These are phyloP conservation scores for Romanomermis culicivorax DNA, from an alignment of 2,888 invertebrate species.

Conservation along the genomic window DNA sequence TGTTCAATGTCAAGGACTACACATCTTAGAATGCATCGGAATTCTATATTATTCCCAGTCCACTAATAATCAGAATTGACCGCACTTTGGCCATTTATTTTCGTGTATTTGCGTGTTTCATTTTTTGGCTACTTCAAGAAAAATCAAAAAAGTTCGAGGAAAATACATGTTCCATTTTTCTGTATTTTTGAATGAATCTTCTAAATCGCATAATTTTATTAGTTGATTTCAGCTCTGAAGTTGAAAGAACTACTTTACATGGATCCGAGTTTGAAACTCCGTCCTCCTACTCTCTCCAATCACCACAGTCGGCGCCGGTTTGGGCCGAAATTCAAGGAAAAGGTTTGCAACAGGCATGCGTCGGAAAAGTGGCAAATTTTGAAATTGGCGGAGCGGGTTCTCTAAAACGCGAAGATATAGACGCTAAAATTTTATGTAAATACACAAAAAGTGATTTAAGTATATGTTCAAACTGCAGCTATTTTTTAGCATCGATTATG, in stretches of 20 bases:
- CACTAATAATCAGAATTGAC: too few relatives aligned
- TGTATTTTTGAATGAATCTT: too few relatives aligned
- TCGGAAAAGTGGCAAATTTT: conserved; percentile 66
- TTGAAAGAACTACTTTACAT: background rate
- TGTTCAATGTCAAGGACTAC: too few relatives aligned
- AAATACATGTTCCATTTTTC: too few relatives aligned
- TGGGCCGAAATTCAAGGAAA: conserved; percentile 23
- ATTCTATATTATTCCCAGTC: too few relatives aligned
- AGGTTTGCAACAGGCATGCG: conserved; percentile 36
- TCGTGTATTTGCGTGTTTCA: too few relatives aligned
- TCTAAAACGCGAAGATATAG: conserved; percentile 35
- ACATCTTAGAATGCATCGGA: too few relatives aligned
- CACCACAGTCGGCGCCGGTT: background rate
- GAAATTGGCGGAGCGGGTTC: conserved; percentile 43
- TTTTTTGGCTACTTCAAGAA: too few relatives aligned
- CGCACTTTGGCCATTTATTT: too few relatives aligned
- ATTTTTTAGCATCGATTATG: conserved; percentile 56
- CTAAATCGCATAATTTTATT: too few relatives aligned
- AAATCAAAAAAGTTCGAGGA: too few relatives aligned
- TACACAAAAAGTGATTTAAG: conserved; percentile 12
- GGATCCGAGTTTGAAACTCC: too few relatives aligned
- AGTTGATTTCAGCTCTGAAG: conserved; percentile 3
- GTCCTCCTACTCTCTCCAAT: background rate
- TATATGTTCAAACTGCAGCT: background rate
- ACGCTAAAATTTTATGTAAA: conserved; percentile 39